These are phyloP conservation scores for Cheilosia variabilis DNA, from an alignment of 2,888 invertebrate genomes.

Conservation along the genomic window DNA sequence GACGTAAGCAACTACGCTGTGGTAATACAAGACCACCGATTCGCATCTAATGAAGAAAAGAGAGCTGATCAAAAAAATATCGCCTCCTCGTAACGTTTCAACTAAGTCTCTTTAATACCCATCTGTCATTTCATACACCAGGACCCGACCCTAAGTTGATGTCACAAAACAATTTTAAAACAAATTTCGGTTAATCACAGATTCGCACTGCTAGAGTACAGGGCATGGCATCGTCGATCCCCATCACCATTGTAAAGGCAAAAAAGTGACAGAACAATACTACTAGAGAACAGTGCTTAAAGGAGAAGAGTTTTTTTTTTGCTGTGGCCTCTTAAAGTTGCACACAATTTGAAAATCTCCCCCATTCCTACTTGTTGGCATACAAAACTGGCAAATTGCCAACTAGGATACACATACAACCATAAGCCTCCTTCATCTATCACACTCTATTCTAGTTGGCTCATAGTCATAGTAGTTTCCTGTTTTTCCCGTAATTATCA, in stretches of 20 bases:
- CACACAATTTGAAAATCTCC: conserved; percentile 40
- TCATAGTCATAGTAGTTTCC: conserved; percentile 44
- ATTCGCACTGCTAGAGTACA: conserved; percentile 28
- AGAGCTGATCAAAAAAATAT: not conserved
- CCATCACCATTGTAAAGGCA: conserved; percentile 8
- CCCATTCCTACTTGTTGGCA: conserved; percentile 67
- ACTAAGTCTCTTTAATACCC: conserved; percentile 22
- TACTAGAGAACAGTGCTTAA: conserved; percentile 18
- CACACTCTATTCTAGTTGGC: conserved; percentile 53
- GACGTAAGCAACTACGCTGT: conserved; percentile 40
- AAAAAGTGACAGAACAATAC: conserved; percentile 22
- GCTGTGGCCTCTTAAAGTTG: conserved; percentile 39
- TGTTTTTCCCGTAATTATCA: conserved; percentile 66
- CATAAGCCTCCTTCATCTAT: conserved; percentile 66
- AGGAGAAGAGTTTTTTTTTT: conserved; percentile 1
- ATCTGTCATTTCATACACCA: conserved; percentile 14
- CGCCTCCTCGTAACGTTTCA: not conserved
- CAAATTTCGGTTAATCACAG: conserved; percentile 55
- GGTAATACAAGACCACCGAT: conserved; percentile 18
- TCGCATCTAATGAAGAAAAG: not conserved
- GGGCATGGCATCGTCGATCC: not conserved
- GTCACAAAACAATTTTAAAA: conserved; percentile 45
- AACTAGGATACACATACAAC: conserved; percentile 70
- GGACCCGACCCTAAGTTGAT: conserved; percentile 9
- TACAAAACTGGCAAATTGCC: conserved; percentile 74